Evolutionary conservation across 1,140 invertebrate species (phyloP).

Genomic region (Pseudomyrmex dendroicus): DNA sequence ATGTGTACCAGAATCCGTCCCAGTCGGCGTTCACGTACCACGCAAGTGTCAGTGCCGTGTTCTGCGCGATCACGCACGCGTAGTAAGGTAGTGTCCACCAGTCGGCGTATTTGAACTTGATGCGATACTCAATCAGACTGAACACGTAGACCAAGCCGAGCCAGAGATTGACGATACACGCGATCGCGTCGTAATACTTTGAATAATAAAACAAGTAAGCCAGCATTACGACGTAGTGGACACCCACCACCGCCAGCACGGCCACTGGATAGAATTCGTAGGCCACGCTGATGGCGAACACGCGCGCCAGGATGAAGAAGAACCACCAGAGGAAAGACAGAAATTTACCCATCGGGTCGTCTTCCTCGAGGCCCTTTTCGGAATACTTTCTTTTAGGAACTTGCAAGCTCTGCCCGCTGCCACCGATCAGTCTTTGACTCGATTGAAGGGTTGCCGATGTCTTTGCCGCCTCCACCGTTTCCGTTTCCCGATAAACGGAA

Average conservation of each 20-base stretch:
- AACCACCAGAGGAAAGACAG: constrained; percentile 90
- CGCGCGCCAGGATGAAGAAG: constrained; percentile 88
- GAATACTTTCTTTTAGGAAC: constrained; percentile 78
- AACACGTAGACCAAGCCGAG: constrained; percentile 90
- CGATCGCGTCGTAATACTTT: constrained; percentile 85
- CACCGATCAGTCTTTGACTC: constrained; percentile 43
- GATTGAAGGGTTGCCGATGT: not conserved
- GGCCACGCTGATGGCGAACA: constrained; percentile 89
- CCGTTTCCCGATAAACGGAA: constrained; percentile 70
- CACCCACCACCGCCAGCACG: constrained; percentile 85
- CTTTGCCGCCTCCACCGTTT: constrained; percentile 46
- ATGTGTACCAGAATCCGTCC: constrained; percentile 84
- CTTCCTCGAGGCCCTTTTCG: constrained; percentile 87
- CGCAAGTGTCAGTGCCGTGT: constrained; percentile 87
- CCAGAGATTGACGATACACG: constrained; percentile 87
- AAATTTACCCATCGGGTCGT: constrained; percentile 88
- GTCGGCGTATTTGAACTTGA: constrained; percentile 89
- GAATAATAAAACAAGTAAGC: constrained; percentile 87
- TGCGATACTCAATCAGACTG: constrained; percentile 90
- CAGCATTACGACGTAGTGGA: constrained; percentile 87
- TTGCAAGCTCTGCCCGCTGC: constrained; percentile 63
- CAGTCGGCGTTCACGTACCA: constrained; percentile 87
- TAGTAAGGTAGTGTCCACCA: constrained; percentile 89
- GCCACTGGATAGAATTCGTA: constrained; percentile 88
- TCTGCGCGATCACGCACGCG: constrained; percentile 88